These are phyloP conservation scores for Origma solitaria DNA, from an alignment of 2,113 vertebrate genomes.

Conservation along the genomic window DNA sequence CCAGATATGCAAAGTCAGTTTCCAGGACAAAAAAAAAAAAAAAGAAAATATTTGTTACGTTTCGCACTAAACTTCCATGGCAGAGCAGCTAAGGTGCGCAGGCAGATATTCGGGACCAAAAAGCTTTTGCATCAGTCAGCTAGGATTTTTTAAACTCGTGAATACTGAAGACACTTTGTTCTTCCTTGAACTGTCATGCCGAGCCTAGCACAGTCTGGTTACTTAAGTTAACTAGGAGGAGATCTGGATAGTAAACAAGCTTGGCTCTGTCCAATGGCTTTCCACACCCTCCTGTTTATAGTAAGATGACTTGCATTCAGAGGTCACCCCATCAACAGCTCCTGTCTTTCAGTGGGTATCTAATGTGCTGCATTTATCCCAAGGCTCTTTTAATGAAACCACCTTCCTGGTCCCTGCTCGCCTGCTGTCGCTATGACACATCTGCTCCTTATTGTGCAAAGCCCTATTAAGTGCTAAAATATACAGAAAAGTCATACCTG, in stretches of 20 bases:
- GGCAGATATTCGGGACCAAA: background rate
- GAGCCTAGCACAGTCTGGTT: background rate
- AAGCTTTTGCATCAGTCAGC: background rate
- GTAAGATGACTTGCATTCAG: constrained; percentile 75
- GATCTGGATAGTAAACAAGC: constrained; percentile 71
- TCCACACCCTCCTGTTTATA: constrained; percentile 79
- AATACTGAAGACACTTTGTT: constrained; percentile 63
- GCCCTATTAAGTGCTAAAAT: constrained; percentile 28
- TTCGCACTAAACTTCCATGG: constrained; percentile 45
- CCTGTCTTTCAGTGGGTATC: constrained; percentile 71
- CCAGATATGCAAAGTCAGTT: background rate
- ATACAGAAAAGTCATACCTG: background rate
- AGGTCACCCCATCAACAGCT: constrained; percentile 76
- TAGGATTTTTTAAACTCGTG: constrained; percentile 33
- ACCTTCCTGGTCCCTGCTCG: constrained; percentile 58
- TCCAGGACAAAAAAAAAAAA: background rate
- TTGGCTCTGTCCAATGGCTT: constrained; percentile 73
- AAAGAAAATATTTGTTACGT: background rate
- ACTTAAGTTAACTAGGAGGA: constrained; percentile 72
- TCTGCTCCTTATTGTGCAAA: constrained; percentile 58
- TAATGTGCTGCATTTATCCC: constrained; percentile 68
- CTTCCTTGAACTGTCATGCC: constrained; percentile 40
- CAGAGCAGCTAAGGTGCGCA: background rate
- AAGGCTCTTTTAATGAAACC: constrained; percentile 66
- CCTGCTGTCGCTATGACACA: constrained; percentile 68